Evolutionary conservation across 2,113 vertebrate genomes (phyloP), one percentile per base, ranked within the genome.

Genomic region (Oreochromis tanganicae): DNA sequence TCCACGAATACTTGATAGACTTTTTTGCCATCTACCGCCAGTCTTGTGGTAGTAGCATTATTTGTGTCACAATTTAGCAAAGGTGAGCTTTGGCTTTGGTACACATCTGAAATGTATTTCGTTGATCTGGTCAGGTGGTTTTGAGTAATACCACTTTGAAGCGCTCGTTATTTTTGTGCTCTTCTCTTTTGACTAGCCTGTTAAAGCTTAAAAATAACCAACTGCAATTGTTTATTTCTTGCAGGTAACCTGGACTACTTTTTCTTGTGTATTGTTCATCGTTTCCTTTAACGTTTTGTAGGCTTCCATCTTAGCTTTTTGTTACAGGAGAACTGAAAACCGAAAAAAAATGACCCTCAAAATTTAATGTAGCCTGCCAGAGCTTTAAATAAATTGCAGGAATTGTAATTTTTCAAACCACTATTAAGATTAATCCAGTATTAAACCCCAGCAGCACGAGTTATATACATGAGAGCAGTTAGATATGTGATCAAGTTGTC

Each of bases 201-300:
- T 32, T 16, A 10, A 32, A 34, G 13, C 3, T 21, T 5, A 6
- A 29, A 75, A 52, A 6, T 80, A 27, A 66, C 12, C 3, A 9
- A 7, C 12, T 5, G 2, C 5, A 1, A 11, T 61, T 87, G 9
- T 87, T 63, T 88, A 3, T 89, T 84, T 14, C 8, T 19, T 82
- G 12, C 85, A 95, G 93, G 78, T 88, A 83, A 87, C 84, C 85
- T 84, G 91, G 85, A 86, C 88, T 10, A 7, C 71, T 50, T 48
- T 5, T 48, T 48, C 5, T 48, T 75, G 16, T 24, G 34, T 73
- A 78, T 81, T 83, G n/a, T 79, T 75, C 4, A 9, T 41, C 27
- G 34, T 17, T 80, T 68, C 34, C 32, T 36, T 21, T 80, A 84
- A 82, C 85, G 80, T 48, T 84, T 87, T 80, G 84, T 61, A 83